Conservation (phyloP, 2,113 vertebrate species). For the Amazona guildingii region DNA sequence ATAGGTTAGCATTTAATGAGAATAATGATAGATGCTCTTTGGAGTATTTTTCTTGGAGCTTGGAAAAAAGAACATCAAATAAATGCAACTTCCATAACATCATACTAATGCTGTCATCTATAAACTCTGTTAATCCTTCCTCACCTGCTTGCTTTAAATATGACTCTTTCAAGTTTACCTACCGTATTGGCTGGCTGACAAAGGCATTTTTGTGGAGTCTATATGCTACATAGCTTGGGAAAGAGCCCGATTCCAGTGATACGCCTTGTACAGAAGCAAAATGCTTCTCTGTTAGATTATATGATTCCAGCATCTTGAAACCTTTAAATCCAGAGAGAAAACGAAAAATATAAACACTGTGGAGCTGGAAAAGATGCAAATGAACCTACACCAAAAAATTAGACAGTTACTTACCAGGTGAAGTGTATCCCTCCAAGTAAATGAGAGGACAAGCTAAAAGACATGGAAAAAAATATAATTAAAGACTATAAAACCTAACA, state of each 20-base stretch:
- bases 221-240: constrained; percentile 90
- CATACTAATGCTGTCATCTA: neutral
- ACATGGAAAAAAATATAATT: neutral
- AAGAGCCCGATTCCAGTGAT: constrained; percentile 94
- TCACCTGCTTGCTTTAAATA: neutral
- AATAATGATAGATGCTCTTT: neutral
- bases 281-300: constrained; percentile 93
- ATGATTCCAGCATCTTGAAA: constrained; percentile 96
- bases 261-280: constrained; percentile 87
- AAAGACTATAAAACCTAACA: neutral
- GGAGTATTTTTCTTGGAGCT: neutral
- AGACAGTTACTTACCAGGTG: constrained; percentile 83
- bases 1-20: neutral
- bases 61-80: neutral
- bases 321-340: constrained; percentile 72
- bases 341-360: neutral
- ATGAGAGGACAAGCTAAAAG: constrained; percentile 92
- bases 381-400: neutral
- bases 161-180: constrained; percentile 53
- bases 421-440: constrained; percentile 95
- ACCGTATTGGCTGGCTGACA: constrained; percentile 87
- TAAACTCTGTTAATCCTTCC: neutral
- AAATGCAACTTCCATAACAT: neutral
- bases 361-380: neutral
- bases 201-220: constrained; percentile 91